These are phyloP conservation scores for Lissocephala sabroskyi DNA, from an alignment of 2,888 invertebrate genomes.

Conservation along the genomic window DNA sequence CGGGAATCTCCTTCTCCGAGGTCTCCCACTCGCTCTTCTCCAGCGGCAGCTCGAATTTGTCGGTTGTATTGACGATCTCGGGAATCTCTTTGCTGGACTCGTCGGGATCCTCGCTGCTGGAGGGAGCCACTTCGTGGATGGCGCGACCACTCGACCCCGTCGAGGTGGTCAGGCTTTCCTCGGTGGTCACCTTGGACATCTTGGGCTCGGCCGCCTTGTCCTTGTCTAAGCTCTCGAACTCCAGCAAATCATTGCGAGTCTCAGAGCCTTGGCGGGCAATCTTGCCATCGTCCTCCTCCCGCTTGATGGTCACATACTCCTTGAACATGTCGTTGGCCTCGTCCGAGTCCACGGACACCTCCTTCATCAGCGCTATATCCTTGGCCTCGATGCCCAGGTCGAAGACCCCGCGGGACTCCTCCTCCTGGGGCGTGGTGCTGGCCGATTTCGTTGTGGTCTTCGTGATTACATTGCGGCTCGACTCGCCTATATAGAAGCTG, in stretches of 20 bases:
- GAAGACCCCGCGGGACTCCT: constrained; percentile 23
- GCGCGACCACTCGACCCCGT: constrained; percentile 57
- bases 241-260: constrained; percentile 69
- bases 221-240: constrained; percentile 50
- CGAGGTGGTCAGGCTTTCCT: constrained; percentile 51
- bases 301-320: constrained; percentile 63
- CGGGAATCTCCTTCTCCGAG: constrained; percentile 67
- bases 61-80: constrained; percentile 48
- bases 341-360: constrained; percentile 58
- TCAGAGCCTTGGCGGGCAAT: constrained; percentile 69
- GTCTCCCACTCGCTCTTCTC: constrained; percentile 71
- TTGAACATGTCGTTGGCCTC: constrained; percentile 62
- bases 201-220: constrained; percentile 37
- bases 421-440: constrained; percentile 38
- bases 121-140: constrained; percentile 47
- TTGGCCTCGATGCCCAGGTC: constrained; percentile 48
- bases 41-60: constrained; percentile 58
- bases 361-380: constrained; percentile 50
- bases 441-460: constrained; percentile 62
- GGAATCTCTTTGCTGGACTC: constrained; percentile 64
- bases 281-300: constrained; percentile 48
- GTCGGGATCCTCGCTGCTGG: constrained; percentile 56
- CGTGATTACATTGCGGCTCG: constrained; percentile 70
- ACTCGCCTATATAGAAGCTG: constrained; percentile 72
- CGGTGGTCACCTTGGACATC: constrained; percentile 51